phyloP scores from a whole-genome alignment of 1,140 invertebrate species.

The Gonioctena quinquepunctata region DNA sequence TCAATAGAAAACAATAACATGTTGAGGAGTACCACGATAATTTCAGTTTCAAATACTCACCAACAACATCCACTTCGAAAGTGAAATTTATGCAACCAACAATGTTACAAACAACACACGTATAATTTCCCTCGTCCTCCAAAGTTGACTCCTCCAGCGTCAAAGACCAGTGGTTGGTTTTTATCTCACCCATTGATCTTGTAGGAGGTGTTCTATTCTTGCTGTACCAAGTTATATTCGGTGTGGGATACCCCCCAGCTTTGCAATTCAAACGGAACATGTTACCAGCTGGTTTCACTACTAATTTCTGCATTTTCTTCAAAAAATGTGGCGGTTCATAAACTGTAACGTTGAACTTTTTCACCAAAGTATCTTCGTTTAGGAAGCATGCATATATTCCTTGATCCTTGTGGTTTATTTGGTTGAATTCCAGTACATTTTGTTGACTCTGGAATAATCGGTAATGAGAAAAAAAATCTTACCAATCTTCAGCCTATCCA shows the following conservation, averaged over 20 bases:
- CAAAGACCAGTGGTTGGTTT: conserved; percentile 68
- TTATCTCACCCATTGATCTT: conserved; percentile 66
- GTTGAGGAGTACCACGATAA: background rate
- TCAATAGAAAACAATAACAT: conserved; percentile 16
- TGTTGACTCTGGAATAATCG: background rate
- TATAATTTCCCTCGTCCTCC: conserved; percentile 82
- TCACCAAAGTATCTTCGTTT: conserved; percentile 1
- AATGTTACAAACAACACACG: conserved; percentile 80
- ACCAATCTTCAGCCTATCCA: too few species aligned
- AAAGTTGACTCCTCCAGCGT: conserved; percentile 74
- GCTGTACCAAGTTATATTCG: conserved; percentile 61
- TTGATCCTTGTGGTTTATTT: conserved; percentile 17
- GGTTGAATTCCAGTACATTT: background rate
- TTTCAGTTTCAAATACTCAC: conserved; percentile 60
- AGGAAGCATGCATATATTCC: conserved; percentile 27
- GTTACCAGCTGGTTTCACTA: conserved; percentile 71
- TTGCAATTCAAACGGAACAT: conserved; percentile 68
- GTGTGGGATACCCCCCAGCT: conserved; percentile 57
- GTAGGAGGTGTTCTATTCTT: conserved; percentile 69
- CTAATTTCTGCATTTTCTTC: conserved; percentile 59
- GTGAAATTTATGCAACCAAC: conserved; percentile 77
- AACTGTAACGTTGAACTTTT: conserved; percentile 26
- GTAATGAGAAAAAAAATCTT: background rate
- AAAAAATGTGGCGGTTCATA: conserved; percentile 27
- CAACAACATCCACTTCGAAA: conserved; percentile 72